Base-by-base conservation (phyloP, 2,888 invertebrate species). In the Dorcus hopei region DNA sequence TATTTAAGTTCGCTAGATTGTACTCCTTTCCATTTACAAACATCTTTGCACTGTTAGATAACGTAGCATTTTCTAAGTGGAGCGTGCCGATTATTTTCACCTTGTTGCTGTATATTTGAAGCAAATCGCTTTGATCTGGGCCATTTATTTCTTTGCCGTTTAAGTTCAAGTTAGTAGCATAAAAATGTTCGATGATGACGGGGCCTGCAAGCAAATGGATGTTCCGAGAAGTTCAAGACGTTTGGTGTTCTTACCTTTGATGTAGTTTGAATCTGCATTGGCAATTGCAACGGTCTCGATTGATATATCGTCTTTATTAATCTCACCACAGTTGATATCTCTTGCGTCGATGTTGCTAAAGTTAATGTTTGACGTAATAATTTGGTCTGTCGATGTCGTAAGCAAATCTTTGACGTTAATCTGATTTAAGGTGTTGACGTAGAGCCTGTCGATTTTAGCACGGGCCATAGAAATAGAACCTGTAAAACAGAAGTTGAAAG, bases 61-160 rank as follows among this genome's bases (percentile, higher is more conserved):
- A 54, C 33, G 59, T 48, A 7, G 77, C 52, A 64, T 74, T 70
- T 51, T 64, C 66, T 33, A 78, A 9, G 52, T 69, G 59, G 43
- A 78, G 57, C 62, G 75, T 70, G 4, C 77, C 77, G 23, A 65
- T 65, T 53, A 78, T 73, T 64, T 61, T 70, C n/a, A 77, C 70
- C 52, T 70, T 70, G 33, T 70, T 71, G 38, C 69, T 71, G 53
- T 77, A 77, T 58, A 68, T 69, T 69, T 77, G 77, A 3, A 72
- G 59, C 41, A 74, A 68, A 64, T 77, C 74, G 4, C 69, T 67
- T 59, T 71, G 67, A 54, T 70, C 68, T 3, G 71, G 71, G 23
- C 72, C 74, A 23, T 70, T 62, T 14, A 72, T 64, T 49, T 71
- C 68, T 49, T 71, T 61, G 6, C 23, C 16, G n/a, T 45, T 45